A percentile compares a stretch with the other conserved stretches of the same genome.
phyloP scores from a whole-genome alignment of 1,140 invertebrate species.

The Adoxophyes honmai region DNA sequence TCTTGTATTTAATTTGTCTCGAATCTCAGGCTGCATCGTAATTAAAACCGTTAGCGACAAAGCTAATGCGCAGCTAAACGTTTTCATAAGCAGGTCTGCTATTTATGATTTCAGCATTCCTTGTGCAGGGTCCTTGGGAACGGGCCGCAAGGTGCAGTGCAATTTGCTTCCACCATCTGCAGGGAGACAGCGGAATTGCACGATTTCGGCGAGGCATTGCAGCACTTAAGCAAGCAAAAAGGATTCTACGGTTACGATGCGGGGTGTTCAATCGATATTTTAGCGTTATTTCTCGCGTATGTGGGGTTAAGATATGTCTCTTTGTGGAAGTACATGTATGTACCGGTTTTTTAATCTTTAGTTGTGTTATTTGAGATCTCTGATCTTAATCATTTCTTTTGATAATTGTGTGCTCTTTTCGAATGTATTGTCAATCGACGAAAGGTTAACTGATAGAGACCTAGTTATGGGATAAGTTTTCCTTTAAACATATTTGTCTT shows the following conservation, averaged over 20 bases:
- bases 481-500: too few relatives aligned
- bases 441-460: too few relatives aligned
- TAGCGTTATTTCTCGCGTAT: neutral
- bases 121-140: constrained; percentile 17
- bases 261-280: constrained; percentile 11
- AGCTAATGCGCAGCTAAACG: constrained; percentile 22
- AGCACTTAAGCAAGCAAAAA: neutral
- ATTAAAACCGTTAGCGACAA: constrained; percentile 23
- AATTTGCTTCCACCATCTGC: constrained; percentile 21
- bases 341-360: too few relatives aligned
- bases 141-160: constrained; percentile 17
- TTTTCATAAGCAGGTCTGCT: constrained; percentile 25
- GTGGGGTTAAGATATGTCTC: neutral
- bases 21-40: constrained; percentile 13
- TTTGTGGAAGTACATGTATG: neutral
- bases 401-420: too few relatives aligned
- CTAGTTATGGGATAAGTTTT: too few relatives aligned
- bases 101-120: constrained; percentile 22
- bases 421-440: too few relatives aligned
- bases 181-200: constrained; percentile 21
- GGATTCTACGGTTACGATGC: constrained; percentile 1
- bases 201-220: constrained; percentile 25
- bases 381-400: too few relatives aligned
- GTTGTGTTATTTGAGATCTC: too few relatives aligned
- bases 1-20: too few relatives aligned